Conservation (phyloP, 2,113 vertebrate species). For the Nematolebias whitei region DNA sequence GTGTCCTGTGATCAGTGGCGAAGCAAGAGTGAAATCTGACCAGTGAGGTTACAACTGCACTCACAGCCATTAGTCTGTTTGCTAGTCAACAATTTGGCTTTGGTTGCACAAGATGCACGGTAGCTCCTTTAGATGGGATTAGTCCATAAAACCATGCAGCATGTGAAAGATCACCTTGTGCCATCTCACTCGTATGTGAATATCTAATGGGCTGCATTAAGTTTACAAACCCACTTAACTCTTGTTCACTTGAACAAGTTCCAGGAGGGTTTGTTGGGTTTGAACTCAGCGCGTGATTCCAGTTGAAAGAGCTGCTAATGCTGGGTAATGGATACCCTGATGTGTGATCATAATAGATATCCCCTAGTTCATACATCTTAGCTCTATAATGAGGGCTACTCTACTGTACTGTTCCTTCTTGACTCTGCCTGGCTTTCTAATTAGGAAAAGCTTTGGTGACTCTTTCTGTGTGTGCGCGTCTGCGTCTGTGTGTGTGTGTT, state of each 20-base stretch:
- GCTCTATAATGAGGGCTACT: slow-evolving; percentile 77
- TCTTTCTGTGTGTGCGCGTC: slow-evolving; percentile 21
- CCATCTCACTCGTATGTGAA: slow-evolving; percentile 50
- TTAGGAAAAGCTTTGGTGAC: slow-evolving; percentile 75
- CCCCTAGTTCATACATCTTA: slow-evolving; percentile 69
- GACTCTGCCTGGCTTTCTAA: slow-evolving; percentile 74
- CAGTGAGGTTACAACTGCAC: slow-evolving; percentile 10
- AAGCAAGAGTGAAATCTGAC: slow-evolving; percentile 42
- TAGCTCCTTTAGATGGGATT: slow-evolving; percentile 55
- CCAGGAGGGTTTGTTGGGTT: slow-evolving; percentile 56
- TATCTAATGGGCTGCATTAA: slow-evolving; percentile 65
- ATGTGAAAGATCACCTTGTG: slow-evolving; percentile 62
- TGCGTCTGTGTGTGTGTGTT: slow-evolving; percentile 37
- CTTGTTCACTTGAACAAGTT: slow-evolving; percentile 50
- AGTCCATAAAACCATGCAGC: slow-evolving; percentile 46
- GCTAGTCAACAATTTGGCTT: slow-evolving; percentile 63
- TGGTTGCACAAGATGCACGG: slow-evolving; percentile 48
- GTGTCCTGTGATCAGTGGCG: slow-evolving; percentile 34
- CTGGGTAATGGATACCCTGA: slow-evolving; percentile 70
- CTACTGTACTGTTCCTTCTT: slow-evolving; percentile 69
- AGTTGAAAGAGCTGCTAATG: slow-evolving; percentile 72
- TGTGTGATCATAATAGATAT: slow-evolving; percentile 75
- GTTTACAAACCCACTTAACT: slow-evolving; percentile 69
- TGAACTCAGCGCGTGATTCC: slow-evolving; percentile 60
- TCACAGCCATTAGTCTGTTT: slow-evolving; percentile 50